Percentiles rank a stretch among this genome's conserved stretches.
Conservation (phyloP, 2,113 vertebrate genomes). For the Sorex araneus region DNA sequence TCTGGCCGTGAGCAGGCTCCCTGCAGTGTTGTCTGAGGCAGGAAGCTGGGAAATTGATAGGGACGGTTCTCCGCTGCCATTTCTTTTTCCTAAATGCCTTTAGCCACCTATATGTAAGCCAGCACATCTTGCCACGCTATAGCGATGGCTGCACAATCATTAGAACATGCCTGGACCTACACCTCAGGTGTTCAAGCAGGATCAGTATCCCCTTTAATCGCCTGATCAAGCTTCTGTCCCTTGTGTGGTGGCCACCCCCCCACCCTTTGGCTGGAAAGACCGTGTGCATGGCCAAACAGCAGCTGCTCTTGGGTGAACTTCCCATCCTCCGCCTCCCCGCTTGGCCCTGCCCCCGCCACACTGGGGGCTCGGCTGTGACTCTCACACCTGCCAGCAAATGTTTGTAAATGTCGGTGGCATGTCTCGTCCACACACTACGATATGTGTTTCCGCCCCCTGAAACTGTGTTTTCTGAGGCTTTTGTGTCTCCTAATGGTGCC, state of each 20-base stretch:
- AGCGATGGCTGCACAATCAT: slow-evolving; percentile 69
- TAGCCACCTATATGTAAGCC: slow-evolving; percentile 60
- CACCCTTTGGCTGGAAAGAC: not conserved
- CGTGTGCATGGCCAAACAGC: slow-evolving; percentile 57
- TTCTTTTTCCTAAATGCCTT: slow-evolving; percentile 58
- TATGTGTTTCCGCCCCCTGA: slow-evolving; percentile 79
- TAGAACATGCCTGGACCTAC: slow-evolving; percentile 39
- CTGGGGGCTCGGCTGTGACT: not conserved
- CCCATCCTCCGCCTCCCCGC: slow-evolving; percentile 43
- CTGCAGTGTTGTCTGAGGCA: slow-evolving; percentile 34
- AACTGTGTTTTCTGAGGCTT: slow-evolving; percentile 82
- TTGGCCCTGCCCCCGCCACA: too few species aligned
- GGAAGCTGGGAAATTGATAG: slow-evolving; percentile 63
- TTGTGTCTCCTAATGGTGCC: slow-evolving; percentile 83
- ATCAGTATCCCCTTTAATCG: slow-evolving; percentile 65
- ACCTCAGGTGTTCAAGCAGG: slow-evolving; percentile 49
- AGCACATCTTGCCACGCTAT: slow-evolving; percentile 22
- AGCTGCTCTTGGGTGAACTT: slow-evolving; percentile 43
- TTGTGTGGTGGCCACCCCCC: not conserved
- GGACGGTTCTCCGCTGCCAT: slow-evolving; percentile 55
- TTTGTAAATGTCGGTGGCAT: slow-evolving; percentile 79
- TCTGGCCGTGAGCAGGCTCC: slow-evolving; percentile 15
- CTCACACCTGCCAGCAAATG: slow-evolving; percentile 74
- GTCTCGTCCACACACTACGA: slow-evolving; percentile 64
- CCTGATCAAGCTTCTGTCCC: slow-evolving; percentile 31